phyloP scores from a whole-genome alignment of 2,113 vertebrate species.

The Zosterops pallidus region DNA sequence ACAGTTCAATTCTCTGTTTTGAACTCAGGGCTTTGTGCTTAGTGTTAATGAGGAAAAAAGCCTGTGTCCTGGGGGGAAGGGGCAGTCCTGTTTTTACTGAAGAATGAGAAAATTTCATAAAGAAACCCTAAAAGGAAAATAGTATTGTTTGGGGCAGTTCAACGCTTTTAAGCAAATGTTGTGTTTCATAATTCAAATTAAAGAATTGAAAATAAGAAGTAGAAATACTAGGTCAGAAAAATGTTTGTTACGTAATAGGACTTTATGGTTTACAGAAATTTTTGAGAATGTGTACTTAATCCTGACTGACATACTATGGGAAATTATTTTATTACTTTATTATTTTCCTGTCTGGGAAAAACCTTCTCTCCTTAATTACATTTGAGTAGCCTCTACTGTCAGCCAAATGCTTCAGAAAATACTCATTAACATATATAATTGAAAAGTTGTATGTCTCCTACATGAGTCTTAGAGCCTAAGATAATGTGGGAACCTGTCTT shows the following conservation, averaged over 20 bases:
- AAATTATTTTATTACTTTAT: neutral
- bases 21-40: neutral
- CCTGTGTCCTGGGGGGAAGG: neutral
- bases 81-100: neutral
- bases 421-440: neutral
- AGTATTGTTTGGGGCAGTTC: neutral
- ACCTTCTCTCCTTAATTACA: neutral
- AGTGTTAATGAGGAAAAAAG: neutral
- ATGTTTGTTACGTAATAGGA: rapidly evolving
- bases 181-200: neutral
- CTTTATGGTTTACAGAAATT: neutral
- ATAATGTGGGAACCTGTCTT: neutral
- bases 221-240: neutral
- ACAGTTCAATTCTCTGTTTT: neutral
- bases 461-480: neutral
- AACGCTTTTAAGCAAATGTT: neutral
- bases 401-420: neutral
- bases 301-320: neutral
- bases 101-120: neutral
- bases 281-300: neutral
- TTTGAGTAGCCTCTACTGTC: neutral
- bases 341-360: neutral
- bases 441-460: neutral
- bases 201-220: neutral
- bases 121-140: neutral